phyloP scores from a whole-genome alignment of 2,797 vertebrate genomes.

The Loris lydekkerianus region DNA sequence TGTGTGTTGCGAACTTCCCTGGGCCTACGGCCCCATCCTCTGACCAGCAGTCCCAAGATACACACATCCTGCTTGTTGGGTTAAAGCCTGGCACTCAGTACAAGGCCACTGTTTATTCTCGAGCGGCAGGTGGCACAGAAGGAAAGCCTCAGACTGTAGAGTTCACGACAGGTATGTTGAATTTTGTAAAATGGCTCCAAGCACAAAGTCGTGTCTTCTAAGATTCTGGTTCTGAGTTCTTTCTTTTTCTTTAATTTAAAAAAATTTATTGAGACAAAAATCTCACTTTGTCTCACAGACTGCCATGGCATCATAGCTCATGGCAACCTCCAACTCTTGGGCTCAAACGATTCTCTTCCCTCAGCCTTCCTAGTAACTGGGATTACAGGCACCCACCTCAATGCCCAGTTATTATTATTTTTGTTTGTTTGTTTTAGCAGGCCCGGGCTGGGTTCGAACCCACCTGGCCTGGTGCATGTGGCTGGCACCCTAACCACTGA shows the following conservation, averaged over 20 bases:
- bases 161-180: constrained; percentile 73
- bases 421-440: too few species aligned
- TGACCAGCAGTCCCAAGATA: not conserved
- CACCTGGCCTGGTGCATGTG: too few species aligned
- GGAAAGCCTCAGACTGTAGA: not conserved
- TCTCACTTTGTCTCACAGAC: too few species aligned
- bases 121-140: not conserved
- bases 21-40: rapidly evolving
- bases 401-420: too few species aligned
- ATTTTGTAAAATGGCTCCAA: not conserved
- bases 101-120: constrained; percentile 53
- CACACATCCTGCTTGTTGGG: not conserved
- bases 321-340: too few species aligned
- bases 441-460: too few species aligned
- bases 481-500: too few species aligned
- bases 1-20: rapidly evolving
- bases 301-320: too few species aligned
- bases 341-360: too few species aligned
- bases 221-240: not conserved
- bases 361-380: too few species aligned
- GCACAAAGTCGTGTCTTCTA: not conserved
- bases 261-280: too few species aligned
- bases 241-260: not conserved
- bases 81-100: not conserved
- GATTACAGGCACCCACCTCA: too few species aligned